Evolutionary conservation across 2,797 vertebrate genomes (phyloP), one percentile per base, ranked within the genome.

Genomic region (Onychomys torridus): DNA sequence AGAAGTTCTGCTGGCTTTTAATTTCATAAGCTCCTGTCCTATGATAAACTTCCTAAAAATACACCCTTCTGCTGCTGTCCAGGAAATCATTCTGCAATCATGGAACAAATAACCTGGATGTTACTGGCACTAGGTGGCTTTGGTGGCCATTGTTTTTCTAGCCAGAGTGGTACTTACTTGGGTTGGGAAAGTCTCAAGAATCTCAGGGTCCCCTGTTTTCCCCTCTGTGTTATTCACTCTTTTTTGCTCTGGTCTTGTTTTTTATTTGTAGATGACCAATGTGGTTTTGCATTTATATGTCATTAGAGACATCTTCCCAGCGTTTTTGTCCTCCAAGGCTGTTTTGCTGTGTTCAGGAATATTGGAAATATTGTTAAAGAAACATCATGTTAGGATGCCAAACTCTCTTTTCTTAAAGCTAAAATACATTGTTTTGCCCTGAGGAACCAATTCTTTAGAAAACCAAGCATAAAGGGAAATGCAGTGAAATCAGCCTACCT

Each of bases 371-470:
- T 67, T 84, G 61, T 94, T 94, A 92, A 76, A 92, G 92, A 95
- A 96, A 96, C 65, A 85, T 87, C 76, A 17, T 75, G 86, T 93
- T 97, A 96, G 93, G 75, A 84, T 77, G 83, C 91, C 93, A 73
- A 90, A 91, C 71, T 95, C 55, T 94, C 23, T 92, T 52, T 97
- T 86, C 90, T 91, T 83, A 78, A 95, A 97, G 94, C 95, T 96
- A 96, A 96, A 96, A 94, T 88, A 93, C 34, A 97, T 34, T 75
- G 7, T 87, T 96, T 96, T 52, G 91, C 83, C 89, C 92, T 0
- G 5, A 97, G 96, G 97, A 96, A 90, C 32, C 59, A 91, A 37
- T 96, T 96, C 86, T 94, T 91, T 85, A 96, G 95, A 93, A 97
- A 95, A 89, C n/a, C 57, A 86, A 94, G 79, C 83, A 96, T 77